A percentile compares a stretch with the other conserved stretches of the same genome.
Conservation (phyloP, 2,888 invertebrate species). For the Stenurella melanura region DNA sequence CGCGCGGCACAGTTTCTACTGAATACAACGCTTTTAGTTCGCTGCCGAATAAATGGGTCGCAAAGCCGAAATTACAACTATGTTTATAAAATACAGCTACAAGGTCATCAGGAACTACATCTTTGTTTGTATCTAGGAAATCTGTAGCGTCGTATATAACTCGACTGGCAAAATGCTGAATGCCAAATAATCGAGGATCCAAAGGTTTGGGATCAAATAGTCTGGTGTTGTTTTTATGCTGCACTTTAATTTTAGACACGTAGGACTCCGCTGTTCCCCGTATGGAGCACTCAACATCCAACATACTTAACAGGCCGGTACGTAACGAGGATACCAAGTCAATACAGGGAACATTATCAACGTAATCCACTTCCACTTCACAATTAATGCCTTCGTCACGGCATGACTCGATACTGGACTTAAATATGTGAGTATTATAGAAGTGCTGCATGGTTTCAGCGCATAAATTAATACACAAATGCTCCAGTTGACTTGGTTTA, state of each 20-base stretch:
- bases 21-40: constrained; percentile 90
- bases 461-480: constrained; percentile 95
- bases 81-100: constrained; percentile 95
- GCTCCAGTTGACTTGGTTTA: constrained; percentile 92
- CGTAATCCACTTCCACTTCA: constrained; percentile 94
- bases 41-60: constrained; percentile 94
- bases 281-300: constrained; percentile 93
- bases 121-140: constrained; percentile 93
- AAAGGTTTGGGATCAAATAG: constrained; percentile 86
- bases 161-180: constrained; percentile 91
- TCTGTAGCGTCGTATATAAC: constrained; percentile 93
- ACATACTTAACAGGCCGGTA: constrained; percentile 92
- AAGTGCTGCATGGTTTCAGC: constrained; percentile 99
- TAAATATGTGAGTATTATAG: constrained; percentile 97
- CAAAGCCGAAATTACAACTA: constrained; percentile 97
- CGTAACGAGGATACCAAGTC: constrained; percentile 95
- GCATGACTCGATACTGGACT: constrained; percentile 94
- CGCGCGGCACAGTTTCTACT: constrained; percentile 83
- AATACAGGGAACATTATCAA: constrained; percentile 96
- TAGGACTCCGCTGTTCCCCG: constrained; percentile 87
- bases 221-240: constrained; percentile 88
- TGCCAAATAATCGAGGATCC: constrained; percentile 89
- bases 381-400: constrained; percentile 93
- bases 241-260: constrained; percentile 85
- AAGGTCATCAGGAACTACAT: constrained; percentile 93